These are phyloP conservation scores for Octomys mimax DNA, from an alignment of 2,797 vertebrate genomes.

Conservation along the genomic window DNA sequence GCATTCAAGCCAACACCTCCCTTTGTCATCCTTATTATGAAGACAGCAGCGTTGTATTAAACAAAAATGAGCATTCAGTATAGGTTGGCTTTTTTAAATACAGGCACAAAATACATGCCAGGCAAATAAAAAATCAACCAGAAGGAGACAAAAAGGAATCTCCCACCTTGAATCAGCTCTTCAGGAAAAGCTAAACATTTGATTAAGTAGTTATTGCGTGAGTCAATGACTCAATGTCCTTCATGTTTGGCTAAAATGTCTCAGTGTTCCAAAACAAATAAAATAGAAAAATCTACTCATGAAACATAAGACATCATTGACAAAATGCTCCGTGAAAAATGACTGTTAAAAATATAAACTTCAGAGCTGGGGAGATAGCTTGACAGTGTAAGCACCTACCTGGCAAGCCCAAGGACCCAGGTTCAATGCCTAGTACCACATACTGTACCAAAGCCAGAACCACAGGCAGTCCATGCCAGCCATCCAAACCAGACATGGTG, in stretches of 20 bases:
- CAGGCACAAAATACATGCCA: neutral
- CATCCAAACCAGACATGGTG: no score
- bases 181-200: neutral
- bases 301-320: neutral
- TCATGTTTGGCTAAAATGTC: neutral
- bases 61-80: neutral
- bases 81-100: neutral
- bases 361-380: no score
- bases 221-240: neutral
- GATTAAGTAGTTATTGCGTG: neutral
- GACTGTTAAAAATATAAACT: constrained; percentile 7
- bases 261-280: constrained; percentile 4
- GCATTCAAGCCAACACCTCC: neutral
- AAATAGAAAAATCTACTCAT: neutral
- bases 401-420: no score
- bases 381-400: no score
- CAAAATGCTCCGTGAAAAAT: neutral
- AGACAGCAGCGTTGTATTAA: neutral
- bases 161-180: neutral
- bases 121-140: neutral
- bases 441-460: no score
- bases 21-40: neutral
- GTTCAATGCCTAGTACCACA: no score
- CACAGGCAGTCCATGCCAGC: no score
- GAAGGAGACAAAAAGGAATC: neutral